Conservation (phyloP, 2,888 invertebrate genomes). For the Corbicula japonica region DNA sequence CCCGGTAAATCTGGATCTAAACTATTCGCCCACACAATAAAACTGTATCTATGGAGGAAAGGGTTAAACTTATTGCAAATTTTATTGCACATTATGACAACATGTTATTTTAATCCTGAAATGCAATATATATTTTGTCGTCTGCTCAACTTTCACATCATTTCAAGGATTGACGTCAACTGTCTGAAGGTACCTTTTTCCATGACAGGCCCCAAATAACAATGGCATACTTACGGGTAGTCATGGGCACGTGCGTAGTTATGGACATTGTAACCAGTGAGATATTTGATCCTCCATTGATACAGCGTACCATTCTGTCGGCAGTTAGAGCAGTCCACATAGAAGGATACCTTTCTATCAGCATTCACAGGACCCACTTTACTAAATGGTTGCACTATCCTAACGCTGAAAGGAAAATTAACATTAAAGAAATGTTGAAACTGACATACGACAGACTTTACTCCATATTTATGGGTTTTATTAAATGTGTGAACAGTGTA, state of each 20-base stretch:
- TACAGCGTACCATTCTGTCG: constrained; percentile 57
- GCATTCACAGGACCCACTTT: constrained; percentile 72
- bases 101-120: no score
- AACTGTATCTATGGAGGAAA: no score
- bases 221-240: constrained; percentile 8
- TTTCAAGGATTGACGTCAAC: no score
- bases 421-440: not conserved
- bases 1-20: no score
- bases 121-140: not conserved
- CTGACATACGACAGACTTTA: no score
- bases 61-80: no score
- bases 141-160: not conserved
- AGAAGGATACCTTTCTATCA: constrained; percentile 76
- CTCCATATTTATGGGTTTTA: no score
- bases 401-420: constrained; percentile 68
- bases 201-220: not conserved
- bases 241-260: constrained; percentile 53
- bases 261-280: constrained; percentile 35
- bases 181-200: no score
- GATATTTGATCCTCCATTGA: constrained; percentile 71
- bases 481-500: no score
- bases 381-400: constrained; percentile 75
- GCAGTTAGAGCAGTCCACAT: constrained; percentile 73
- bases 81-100: no score
- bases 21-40: no score